Base-by-base conservation (phyloP, 2,113 vertebrate genomes). In the Condylura cristata region DNA sequence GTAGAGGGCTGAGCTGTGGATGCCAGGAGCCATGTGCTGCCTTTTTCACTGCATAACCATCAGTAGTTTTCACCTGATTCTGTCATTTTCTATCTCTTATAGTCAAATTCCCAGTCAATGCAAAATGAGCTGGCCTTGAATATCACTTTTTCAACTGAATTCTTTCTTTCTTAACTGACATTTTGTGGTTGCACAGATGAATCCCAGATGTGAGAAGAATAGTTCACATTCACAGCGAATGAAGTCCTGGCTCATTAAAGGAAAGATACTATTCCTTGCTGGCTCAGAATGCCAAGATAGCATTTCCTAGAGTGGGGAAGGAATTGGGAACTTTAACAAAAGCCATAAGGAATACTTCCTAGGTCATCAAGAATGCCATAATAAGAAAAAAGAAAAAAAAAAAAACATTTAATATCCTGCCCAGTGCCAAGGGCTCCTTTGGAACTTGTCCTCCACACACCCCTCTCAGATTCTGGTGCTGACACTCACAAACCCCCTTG, bases 201-300 rank as follows among this genome's bases (percentile, higher is more conserved):
- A 96, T 96, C 94, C 96, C 97, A 97, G 96, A 97, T 97, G 97
- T 97, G 76, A 87, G 56, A 95, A 91, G 86, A 94, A 95, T 89
- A 94, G 93, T 86, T 96, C 71, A 80, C 95, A 96, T 96, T 80
- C 94, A 94, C 18, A 41, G 74, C 30, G 66, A 95, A 96, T 95
- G 92, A 91, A 95, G 76, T 80, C 95, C 91, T 94, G 89, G 83
- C 93, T 97, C 87, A 85, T 93, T 95, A 93, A 92, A 86, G 79
- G 66, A 74, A 85, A 93, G 96, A 97, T 94, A 90, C 61, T 84
- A 84, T 96, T 96, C 72, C 51, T 85, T 85, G 80, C 94, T 95
- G 95, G 93, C 93, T 96, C 91, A 26, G 44, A 91, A 95, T 70
- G 72, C 93, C 78, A 93, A 95, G 84, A 96, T 28, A 93, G 76